These are phyloP conservation scores for Rhodinocichla rosea DNA, from an alignment of 2,113 vertebrate genomes.

Conservation along the genomic window DNA sequence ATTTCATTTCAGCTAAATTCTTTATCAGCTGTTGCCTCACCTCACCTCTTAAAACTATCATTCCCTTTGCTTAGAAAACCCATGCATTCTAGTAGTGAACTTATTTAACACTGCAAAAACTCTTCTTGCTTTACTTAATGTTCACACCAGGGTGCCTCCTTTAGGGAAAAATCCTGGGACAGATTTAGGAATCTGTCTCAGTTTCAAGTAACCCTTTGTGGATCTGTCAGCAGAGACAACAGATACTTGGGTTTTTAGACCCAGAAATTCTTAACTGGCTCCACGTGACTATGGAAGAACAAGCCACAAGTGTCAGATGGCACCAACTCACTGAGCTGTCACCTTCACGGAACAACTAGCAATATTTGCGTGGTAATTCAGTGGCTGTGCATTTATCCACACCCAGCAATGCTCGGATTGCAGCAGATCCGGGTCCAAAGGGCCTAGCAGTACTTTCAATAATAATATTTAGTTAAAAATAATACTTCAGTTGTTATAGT, in stretches of 20 bases:
- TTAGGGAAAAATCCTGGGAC: not conserved
- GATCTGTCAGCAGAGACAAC: not conserved
- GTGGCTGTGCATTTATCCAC: not conserved
- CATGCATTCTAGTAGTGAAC: not conserved
- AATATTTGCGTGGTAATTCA: not conserved
- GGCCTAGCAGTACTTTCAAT: not conserved
- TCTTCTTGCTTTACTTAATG: not conserved
- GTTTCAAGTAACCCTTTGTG: not conserved
- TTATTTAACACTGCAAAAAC: not conserved
- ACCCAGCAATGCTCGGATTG: rapidly evolving
- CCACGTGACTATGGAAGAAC: not conserved
- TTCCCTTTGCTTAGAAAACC: not conserved
- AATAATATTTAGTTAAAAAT: not conserved
- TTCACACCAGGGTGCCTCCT: not conserved
- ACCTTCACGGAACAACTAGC: not conserved
- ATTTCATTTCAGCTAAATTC: not conserved
- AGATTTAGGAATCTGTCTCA: not conserved
- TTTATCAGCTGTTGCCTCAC: not conserved
- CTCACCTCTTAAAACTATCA: not conserved
- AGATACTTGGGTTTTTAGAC: not conserved
- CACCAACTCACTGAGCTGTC: not conserved
- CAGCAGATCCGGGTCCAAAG: not conserved
- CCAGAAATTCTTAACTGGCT: not conserved
- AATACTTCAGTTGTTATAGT: not conserved
- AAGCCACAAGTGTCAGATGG: not conserved